Conservation (phyloP, 1,140 invertebrate genomes). For the Penaeus indicus region DNA sequence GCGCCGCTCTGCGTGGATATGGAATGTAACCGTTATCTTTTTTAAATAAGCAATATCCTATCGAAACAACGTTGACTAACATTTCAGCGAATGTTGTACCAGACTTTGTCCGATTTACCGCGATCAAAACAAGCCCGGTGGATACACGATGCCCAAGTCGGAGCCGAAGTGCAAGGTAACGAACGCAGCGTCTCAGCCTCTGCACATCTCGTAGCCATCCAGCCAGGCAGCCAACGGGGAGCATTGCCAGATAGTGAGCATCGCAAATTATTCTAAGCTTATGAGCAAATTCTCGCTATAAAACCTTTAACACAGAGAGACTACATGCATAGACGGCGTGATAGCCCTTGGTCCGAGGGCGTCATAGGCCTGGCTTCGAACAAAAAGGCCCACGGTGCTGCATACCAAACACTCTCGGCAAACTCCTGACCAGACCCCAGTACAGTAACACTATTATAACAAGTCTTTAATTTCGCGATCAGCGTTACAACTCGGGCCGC, state of each 20-base stretch:
- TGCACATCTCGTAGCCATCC: constrained; percentile 61
- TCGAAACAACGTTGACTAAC: not conserved
- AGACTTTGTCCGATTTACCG: too few relatives aligned
- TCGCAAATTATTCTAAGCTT: constrained; percentile 43
- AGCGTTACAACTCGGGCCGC: constrained; percentile 44
- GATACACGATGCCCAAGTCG: constrained; percentile 10
- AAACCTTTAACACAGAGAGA: constrained; percentile 17
- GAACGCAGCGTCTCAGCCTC: constrained; percentile 59
- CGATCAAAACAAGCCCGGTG: not conserved
- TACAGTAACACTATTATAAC: constrained; percentile 53
- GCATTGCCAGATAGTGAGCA: constrained; percentile 57
- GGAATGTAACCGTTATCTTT: constrained; percentile 3
- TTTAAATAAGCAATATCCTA: not conserved
- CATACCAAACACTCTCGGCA: constrained; percentile 17
- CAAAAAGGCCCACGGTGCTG: not conserved
- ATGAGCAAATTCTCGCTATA: constrained; percentile 32
- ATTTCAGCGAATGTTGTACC: too few relatives aligned
- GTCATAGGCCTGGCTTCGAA: not conserved
- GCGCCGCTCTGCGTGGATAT: not conserved
- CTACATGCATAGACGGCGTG: not conserved
- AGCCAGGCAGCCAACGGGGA: constrained; percentile 54
- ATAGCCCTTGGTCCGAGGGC: not conserved
- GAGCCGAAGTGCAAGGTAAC: constrained; percentile 17
- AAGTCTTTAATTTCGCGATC: constrained; percentile 61
- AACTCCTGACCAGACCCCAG: constrained; percentile 36